These are phyloP conservation scores for Eulacestoma nigropectus DNA, from an alignment of 2,113 vertebrate genomes.

Conservation along the genomic window DNA sequence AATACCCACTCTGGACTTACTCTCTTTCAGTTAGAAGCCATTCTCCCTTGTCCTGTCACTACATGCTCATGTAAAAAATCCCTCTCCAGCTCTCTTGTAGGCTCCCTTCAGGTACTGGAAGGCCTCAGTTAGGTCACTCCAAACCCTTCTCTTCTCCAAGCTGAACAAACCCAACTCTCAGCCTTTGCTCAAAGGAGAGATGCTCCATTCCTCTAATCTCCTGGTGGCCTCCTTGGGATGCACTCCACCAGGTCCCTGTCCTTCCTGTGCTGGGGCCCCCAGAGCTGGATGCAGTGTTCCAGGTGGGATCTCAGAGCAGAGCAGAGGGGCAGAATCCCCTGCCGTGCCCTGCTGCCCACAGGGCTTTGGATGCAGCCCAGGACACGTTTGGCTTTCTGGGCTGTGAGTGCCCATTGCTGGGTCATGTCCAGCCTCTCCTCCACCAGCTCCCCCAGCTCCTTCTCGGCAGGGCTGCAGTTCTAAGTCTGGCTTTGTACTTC, in stretches of 20 bases:
- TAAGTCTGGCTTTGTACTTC: not conserved
- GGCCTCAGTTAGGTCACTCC: not conserved
- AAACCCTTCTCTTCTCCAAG: not conserved
- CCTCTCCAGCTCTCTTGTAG: not conserved
- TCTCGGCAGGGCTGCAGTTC: not conserved
- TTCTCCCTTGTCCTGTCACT: not conserved
- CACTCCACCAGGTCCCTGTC: not conserved
- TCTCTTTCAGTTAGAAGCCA: no score
- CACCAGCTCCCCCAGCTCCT: not conserved
- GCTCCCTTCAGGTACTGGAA: not conserved
- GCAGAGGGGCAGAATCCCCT: not conserved
- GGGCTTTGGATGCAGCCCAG: not conserved
- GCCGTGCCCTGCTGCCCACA: not conserved
- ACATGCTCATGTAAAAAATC: not conserved
- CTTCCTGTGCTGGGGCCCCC: not conserved
- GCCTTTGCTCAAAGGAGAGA: not conserved
- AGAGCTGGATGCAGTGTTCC: not conserved
- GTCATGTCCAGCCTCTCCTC: not conserved
- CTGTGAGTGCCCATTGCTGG: not conserved
- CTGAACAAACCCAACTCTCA: not conserved
- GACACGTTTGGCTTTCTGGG: not conserved
- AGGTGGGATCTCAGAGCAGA: not conserved
- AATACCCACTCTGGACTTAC: not conserved
- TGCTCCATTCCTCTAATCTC: rapidly evolving
- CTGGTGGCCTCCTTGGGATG: not conserved